Evolutionary conservation across 2,797 vertebrate genomes (phyloP).

Genomic region (Crocodylus rhombifer): DNA sequence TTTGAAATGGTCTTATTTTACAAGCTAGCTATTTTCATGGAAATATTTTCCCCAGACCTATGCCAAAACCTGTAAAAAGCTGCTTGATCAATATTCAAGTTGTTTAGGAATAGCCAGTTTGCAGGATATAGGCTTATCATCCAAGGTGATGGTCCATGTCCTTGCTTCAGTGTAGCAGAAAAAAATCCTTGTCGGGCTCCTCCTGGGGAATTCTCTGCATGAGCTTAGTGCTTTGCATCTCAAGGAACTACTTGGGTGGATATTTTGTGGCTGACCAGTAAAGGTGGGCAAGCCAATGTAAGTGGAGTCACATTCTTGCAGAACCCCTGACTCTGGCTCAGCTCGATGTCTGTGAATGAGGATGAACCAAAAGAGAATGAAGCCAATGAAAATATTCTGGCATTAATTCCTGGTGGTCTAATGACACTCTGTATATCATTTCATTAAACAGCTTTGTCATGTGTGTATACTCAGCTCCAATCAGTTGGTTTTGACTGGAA

Average conservation of each 20-base stretch:
- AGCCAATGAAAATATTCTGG: constrained; percentile 64
- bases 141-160: not conserved
- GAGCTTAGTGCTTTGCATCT: not conserved
- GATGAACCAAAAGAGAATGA: constrained; percentile 31
- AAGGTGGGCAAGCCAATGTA: not conserved
- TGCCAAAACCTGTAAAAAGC: not conserved
- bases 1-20: not conserved
- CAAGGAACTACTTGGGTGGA: not conserved
- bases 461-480: constrained; percentile 50
- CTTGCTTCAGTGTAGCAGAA: not conserved
- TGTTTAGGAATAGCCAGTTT: not conserved
- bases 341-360: not conserved
- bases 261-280: not conserved
- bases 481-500: constrained; percentile 33
- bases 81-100: not conserved
- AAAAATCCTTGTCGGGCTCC: not conserved
- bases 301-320: not conserved
- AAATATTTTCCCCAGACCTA: not conserved
- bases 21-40: not conserved
- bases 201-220: not conserved
- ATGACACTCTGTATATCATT: constrained; percentile 55
- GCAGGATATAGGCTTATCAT: not conserved
- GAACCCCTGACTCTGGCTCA: not conserved
- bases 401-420: constrained; percentile 53
- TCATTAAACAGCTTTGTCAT: constrained; percentile 49